Evolutionary conservation across 2,888 invertebrate species (phyloP).

Genomic region (Caenorhabditis becei): DNA sequence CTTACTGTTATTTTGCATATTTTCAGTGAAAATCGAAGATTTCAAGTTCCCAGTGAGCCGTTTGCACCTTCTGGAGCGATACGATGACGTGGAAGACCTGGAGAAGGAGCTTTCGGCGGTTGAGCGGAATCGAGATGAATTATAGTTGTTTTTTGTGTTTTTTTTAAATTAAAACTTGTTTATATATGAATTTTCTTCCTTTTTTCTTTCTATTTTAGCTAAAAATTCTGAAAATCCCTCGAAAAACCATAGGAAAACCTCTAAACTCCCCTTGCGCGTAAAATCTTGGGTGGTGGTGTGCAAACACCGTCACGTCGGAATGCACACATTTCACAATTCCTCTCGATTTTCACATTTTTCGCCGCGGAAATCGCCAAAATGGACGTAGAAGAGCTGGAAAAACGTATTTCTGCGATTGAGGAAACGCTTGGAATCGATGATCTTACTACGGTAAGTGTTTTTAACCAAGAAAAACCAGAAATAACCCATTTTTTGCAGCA

Average conservation of each 20-base stretch:
- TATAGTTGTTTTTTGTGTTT: conserved; percentile 12
- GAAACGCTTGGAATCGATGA: conserved; percentile 40
- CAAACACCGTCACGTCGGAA: conserved; percentile 29
- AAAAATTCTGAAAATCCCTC: neutral
- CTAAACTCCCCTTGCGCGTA: conserved; percentile 17
- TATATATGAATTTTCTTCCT: neutral
- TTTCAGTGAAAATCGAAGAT: conserved; percentile 39
- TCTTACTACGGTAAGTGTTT: conserved; percentile 13
- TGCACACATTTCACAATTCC: conserved; percentile 28
- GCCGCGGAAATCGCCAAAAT: conserved; percentile 5
- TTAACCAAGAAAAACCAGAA: neutral
- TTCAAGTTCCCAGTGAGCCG: conserved; percentile 46
- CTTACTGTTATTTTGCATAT: neutral
- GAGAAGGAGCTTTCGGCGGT: conserved; percentile 17
- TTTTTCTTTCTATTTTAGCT: neutral
- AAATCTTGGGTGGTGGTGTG: conserved; percentile 4
- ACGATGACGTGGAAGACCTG: conserved; percentile 43
- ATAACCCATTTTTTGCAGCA: conserved; percentile 19
- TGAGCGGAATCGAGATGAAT: conserved; percentile 32
- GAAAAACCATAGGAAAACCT: neutral
- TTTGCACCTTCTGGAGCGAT: conserved; percentile 40
- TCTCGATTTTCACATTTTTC: neutral
- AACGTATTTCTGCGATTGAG: conserved; percentile 40
- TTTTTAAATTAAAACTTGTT: neutral
- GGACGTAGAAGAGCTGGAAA: conserved; percentile 30